Evolutionary conservation across 2,888 invertebrate species (phyloP).

Genomic region (Drosophila diplacantha): DNA sequence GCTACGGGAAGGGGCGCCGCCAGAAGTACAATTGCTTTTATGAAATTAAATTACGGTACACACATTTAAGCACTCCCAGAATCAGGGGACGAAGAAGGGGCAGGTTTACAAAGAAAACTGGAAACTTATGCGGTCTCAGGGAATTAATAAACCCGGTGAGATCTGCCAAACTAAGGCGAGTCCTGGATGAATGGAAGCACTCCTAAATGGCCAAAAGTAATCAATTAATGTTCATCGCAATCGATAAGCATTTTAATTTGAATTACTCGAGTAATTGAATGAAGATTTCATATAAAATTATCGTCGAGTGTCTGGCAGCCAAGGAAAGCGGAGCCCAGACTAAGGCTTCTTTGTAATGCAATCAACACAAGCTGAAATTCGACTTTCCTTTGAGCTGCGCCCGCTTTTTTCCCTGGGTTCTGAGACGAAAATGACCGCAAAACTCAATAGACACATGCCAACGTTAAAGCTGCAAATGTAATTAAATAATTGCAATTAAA

Average conservation of each 20-base stretch:
- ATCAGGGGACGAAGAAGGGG: conserved; percentile 2
- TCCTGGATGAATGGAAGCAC: conserved; percentile 7
- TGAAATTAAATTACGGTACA: conserved; percentile 69
- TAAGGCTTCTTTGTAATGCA: conserved; percentile 29
- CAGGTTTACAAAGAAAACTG: conserved; percentile 13
- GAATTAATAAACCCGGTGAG: conserved; percentile 40
- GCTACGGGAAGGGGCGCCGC: conserved; percentile 19
- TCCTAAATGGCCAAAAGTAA: conserved; percentile 24
- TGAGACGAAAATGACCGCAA: conserved; percentile 20
- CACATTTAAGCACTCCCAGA: conserved; percentile 55
- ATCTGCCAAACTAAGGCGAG: background rate
- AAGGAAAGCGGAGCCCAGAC: conserved; percentile 1
- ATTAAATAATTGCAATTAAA: conserved; percentile 62
- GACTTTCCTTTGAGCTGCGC: conserved; percentile 7
- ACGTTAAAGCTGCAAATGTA: conserved; percentile 49
- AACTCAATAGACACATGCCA: conserved; percentile 32
- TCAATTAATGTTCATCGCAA: conserved; percentile 33
- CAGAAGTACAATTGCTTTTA: conserved; percentile 68
- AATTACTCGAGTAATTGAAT: conserved; percentile 20
- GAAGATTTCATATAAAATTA: conserved; percentile 28
- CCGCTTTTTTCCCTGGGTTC: conserved; percentile 9
- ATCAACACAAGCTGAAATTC: conserved; percentile 33
- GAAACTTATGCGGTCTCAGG: conserved; percentile 17
- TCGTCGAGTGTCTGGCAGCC: conserved; percentile 19
- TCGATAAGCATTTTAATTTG: conserved; percentile 20